These are phyloP conservation scores for Spodoptera littoralis DNA, from an alignment of 2,888 invertebrate genomes.

Conservation along the genomic window DNA sequence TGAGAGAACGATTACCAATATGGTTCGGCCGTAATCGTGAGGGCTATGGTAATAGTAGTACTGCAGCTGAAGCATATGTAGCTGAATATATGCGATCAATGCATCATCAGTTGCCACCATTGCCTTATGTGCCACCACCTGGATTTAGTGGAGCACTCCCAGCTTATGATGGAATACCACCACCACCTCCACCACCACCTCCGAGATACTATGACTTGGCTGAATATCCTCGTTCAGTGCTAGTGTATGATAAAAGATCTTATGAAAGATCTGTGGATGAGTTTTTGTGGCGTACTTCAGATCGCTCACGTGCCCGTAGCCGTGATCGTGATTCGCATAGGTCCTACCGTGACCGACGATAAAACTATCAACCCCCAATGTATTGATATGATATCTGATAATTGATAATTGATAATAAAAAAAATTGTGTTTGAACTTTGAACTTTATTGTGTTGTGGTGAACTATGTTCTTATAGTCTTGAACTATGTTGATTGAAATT, in stretches of 20 bases:
- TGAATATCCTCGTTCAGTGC: slow-evolving; percentile 92
- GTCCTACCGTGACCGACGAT: slow-evolving; percentile 90
- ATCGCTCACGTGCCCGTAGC: slow-evolving; percentile 90
- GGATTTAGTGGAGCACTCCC: slow-evolving; percentile 85
- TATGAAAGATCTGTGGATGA: slow-evolving; percentile 97
- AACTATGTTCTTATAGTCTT: slow-evolving; percentile 65
- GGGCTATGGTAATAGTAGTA: slow-evolving; percentile 76
- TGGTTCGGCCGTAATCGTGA: slow-evolving; percentile 90
- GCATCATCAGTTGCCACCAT: slow-evolving; percentile 95
- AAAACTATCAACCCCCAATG: slow-evolving; percentile 76
- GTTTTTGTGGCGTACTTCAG: slow-evolving; percentile 94
- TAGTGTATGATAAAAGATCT: slow-evolving; percentile 92
- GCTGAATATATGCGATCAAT: slow-evolving; percentile 96
- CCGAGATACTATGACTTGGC: slow-evolving; percentile 92
- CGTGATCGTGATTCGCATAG: slow-evolving; percentile 88
- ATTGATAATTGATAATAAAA: slow-evolving; percentile 81
- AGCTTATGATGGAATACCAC: slow-evolving; percentile 90
- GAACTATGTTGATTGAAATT: slow-evolving; percentile 55
- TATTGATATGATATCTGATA: slow-evolving; percentile 78
- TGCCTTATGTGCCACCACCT: slow-evolving; percentile 93
- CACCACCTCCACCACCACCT: slow-evolving; percentile 92
- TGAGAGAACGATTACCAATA: slow-evolving; percentile 89
- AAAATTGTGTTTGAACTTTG: slow-evolving; percentile 86
- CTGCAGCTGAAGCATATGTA: slow-evolving; percentile 95
- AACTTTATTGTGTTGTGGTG: slow-evolving; percentile 88